phyloP scores from a whole-genome alignment of 2,113 vertebrate genomes.

The Tinamus guttatus region DNA sequence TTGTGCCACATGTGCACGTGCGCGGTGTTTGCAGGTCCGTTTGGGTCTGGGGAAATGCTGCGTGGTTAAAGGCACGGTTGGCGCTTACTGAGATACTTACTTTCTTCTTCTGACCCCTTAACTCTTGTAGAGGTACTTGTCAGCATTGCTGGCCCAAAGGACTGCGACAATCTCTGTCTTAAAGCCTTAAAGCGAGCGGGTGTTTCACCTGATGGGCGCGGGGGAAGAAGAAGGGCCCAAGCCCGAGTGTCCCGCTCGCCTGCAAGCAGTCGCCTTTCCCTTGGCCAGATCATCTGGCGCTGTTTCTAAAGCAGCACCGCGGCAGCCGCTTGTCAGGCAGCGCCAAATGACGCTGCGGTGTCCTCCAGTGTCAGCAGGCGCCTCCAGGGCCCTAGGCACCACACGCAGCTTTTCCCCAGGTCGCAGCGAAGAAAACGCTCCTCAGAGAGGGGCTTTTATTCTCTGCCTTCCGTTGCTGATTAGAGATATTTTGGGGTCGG shows the following conservation, averaged over 20 bases:
- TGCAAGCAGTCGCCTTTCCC: conserved; percentile 36
- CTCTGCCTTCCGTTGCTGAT: not conserved
- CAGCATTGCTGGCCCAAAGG: not conserved
- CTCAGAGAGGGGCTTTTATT: not conserved
- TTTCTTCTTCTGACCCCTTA: not conserved
- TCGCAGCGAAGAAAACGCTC: not conserved
- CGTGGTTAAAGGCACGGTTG: rapidly evolving
- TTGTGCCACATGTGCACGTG: not conserved
- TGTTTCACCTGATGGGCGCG: conserved; percentile 32
- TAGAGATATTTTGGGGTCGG: not conserved
- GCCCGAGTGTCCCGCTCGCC: rapidly evolving
- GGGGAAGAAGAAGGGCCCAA: not conserved
- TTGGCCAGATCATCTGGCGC: not conserved
- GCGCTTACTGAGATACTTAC: not conserved
- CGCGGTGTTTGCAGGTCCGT: not conserved
- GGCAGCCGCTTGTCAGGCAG: conserved; percentile 28
- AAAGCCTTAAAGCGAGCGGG: conserved; percentile 30
- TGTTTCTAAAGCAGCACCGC: not conserved
- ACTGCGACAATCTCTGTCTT: conserved; percentile 6
- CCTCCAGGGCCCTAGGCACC: not conserved
- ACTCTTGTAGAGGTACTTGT: not conserved
- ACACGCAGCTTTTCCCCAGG: not conserved
- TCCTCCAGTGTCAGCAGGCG: not conserved
- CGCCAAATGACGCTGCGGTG: not conserved
- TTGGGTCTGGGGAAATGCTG: not conserved